Evolutionary conservation across 2,797 vertebrate genomes (phyloP).

Genomic region (Paramormyrops hopkinsi): DNA sequence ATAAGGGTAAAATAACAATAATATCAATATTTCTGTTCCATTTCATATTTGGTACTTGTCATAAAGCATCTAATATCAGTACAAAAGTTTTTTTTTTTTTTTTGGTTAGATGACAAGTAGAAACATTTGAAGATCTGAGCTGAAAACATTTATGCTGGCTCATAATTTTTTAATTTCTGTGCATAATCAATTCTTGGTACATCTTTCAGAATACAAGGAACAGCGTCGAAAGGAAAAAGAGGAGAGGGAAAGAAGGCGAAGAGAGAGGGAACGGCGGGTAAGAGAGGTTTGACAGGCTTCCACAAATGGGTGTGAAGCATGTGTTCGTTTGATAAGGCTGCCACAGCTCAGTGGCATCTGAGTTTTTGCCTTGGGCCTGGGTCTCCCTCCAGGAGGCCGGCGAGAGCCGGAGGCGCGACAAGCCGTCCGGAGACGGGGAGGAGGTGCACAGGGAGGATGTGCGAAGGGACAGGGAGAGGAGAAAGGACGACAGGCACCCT

Average conservation of each 20-base stretch:
- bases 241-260: constrained; percentile 55
- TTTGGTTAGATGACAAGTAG: not conserved
- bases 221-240: constrained; percentile 49
- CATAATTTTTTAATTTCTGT: not conserved
- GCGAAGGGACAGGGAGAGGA: constrained; percentile 41
- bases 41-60: not conserved
- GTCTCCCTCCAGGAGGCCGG: constrained; percentile 47
- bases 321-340: not conserved
- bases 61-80: not conserved
- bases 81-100: too few species aligned
- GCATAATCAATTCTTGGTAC: not conserved
- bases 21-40: not conserved
- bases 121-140: not conserved
- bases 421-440: constrained; percentile 35
- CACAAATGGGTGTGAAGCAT: not conserved
- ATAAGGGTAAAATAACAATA: constrained; percentile 43
- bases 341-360: not conserved
- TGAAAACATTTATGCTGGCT: not conserved
- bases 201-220: constrained; percentile 48
- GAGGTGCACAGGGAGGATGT: constrained; percentile 22
- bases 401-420: constrained; percentile 42
- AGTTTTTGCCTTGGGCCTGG: not conserved
- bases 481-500: constrained; percentile 31
- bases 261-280: constrained; percentile 52
- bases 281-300: not conserved